Evolutionary conservation across 1,140 invertebrate genomes (phyloP).

Genomic region (Drosophila subpulchrella): DNA sequence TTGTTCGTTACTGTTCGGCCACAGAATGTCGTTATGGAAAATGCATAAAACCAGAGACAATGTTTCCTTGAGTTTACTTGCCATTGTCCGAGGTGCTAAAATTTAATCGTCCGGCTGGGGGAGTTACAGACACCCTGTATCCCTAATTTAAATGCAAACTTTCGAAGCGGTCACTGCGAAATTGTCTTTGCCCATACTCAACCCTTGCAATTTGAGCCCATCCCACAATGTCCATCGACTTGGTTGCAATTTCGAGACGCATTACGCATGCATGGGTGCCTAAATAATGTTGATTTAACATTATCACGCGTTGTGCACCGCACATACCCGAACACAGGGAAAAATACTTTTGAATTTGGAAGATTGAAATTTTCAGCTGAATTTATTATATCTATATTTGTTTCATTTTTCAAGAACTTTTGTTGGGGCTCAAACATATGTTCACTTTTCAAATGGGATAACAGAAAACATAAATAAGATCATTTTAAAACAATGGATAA

Average conservation of each 20-base stretch:
- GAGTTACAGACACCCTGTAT: conserved; percentile 26
- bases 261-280: conserved; percentile 82
- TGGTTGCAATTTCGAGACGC: conserved; percentile 74
- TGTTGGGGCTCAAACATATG: no score
- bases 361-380: not conserved
- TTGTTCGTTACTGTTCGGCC: conserved; percentile 51
- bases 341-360: not conserved
- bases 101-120: conserved; percentile 55
- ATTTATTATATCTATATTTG: no score
- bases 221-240: conserved; percentile 23
- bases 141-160: conserved; percentile 80
- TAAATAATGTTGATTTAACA: conserved; percentile 84
- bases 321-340: conserved; percentile 1
- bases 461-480: no score
- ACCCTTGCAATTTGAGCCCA: conserved; percentile 9
- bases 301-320: conserved; percentile 63
- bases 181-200: conserved; percentile 61
- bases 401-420: no score
- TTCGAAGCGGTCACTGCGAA: conserved; percentile 54
- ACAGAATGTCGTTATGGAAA: conserved; percentile 73
- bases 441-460: no score
- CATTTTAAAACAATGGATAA: no score
- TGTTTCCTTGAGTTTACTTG: conserved; percentile 48
- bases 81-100: conserved; percentile 58
- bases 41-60: conserved; percentile 76